Conservation (phyloP, 2,888 invertebrate species). For the Coecobrya sp. region DNA sequence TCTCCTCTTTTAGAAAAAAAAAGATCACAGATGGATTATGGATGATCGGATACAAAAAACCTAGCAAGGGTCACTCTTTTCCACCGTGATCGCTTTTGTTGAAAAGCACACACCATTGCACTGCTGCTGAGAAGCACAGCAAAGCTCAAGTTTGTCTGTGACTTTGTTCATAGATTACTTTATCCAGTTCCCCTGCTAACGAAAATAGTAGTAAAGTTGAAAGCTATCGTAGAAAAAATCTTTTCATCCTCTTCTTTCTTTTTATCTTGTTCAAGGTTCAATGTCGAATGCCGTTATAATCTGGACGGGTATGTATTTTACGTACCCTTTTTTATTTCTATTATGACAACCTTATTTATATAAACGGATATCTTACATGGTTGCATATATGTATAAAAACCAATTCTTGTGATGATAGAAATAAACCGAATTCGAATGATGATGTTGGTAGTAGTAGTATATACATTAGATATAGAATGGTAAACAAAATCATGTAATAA, state of each 20-base stretch:
- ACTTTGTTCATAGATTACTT: not conserved
- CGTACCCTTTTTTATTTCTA: not conserved
- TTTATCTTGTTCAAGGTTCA: conserved; percentile 34
- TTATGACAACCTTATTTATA: conserved; percentile 17
- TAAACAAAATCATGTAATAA: not conserved
- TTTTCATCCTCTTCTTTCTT: conserved; percentile 13
- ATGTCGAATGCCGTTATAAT: conserved; percentile 61
- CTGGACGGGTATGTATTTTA: not conserved
- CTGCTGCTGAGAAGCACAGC: not conserved
- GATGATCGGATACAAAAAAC: conserved; percentile 11
- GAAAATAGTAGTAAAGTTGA: conserved; percentile 34
- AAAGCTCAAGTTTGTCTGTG: not conserved
- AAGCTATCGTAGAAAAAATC: conserved; percentile 36
- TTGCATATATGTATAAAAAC: not conserved
- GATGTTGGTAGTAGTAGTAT: too few species aligned
- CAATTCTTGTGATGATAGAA: not conserved
- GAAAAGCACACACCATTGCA: conserved; percentile 21
- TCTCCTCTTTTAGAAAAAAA: not conserved
- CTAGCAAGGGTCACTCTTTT: not conserved
- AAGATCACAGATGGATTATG: conserved; percentile 30
- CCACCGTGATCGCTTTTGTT: not conserved
- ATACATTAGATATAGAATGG: too few species aligned
- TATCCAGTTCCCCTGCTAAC: too few species aligned
- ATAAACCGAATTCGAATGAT: not conserved
- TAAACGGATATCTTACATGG: too few species aligned